phyloP scores from a whole-genome alignment of 1,140 invertebrate species.

The Rhizoglyphus robini region DNA sequence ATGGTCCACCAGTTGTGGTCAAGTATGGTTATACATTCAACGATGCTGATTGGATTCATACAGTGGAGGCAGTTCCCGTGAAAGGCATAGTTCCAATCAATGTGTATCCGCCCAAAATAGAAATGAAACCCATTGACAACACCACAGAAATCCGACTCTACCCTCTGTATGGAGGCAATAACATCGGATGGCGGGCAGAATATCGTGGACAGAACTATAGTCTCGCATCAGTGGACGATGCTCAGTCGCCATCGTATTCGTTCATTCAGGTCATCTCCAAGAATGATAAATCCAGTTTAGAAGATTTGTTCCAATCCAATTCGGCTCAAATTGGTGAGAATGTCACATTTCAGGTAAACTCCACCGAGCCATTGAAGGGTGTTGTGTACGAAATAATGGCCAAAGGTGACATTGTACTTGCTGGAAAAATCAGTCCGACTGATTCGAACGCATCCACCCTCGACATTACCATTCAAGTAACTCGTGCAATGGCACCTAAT shows the following conservation, averaged over 20 bases:
- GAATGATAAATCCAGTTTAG: background rate
- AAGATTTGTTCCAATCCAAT: background rate
- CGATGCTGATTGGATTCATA: slow-evolving; percentile 43
- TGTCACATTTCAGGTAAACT: slow-evolving; percentile 62
- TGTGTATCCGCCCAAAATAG: slow-evolving; percentile 7
- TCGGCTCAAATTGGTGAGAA: slow-evolving; percentile 47
- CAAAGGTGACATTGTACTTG: slow-evolving; percentile 63
- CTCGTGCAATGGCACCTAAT: slow-evolving; percentile 65
- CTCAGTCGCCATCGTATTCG: slow-evolving; percentile 53
- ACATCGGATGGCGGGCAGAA: slow-evolving; percentile 26
- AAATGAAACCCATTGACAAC: too few species aligned
- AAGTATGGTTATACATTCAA: slow-evolving; percentile 51
- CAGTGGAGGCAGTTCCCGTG: slow-evolving; percentile 44
- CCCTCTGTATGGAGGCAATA: too few species aligned
- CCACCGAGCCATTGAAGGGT: slow-evolving; percentile 55
- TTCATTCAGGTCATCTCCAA: slow-evolving; percentile 51
- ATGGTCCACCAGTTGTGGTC: slow-evolving; percentile 45
- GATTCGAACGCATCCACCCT: slow-evolving; percentile 32
- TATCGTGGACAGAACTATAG: slow-evolving; percentile 26
- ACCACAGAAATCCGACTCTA: too few species aligned
- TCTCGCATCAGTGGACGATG: slow-evolving; percentile 45
- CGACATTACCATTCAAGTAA: slow-evolving; percentile 46
- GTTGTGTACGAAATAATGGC: slow-evolving; percentile 51
- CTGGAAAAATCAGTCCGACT: slow-evolving; percentile 44
- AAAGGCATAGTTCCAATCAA: slow-evolving; percentile 53